Conservation (phyloP, 1,140 invertebrate genomes). For the Pogonus chalceus region DNA sequence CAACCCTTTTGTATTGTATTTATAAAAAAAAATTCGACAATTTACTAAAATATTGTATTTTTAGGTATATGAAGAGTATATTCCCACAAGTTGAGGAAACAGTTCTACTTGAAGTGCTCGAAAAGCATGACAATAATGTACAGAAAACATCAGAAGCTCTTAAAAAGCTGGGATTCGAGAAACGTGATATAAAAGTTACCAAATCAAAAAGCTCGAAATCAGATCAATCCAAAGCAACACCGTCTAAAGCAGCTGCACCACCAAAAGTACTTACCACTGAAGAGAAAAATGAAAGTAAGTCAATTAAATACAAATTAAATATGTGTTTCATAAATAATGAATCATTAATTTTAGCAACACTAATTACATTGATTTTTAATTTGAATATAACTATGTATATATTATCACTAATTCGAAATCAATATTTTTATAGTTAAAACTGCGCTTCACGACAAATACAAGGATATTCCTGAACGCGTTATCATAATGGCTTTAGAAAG, state of each 20-base stretch:
- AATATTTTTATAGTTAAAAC: slow-evolving; percentile 55
- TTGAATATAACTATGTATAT: neutral
- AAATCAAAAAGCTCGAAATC: slow-evolving; percentile 34
- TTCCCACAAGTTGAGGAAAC: slow-evolving; percentile 87
- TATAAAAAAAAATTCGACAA: neutral
- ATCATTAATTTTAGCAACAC: no score
- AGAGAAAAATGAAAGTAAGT: slow-evolving; percentile 64
- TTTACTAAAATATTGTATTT: slow-evolving; percentile 16
- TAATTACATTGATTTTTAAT: no score
- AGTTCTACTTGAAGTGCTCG: slow-evolving; percentile 71
- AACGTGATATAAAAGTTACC: slow-evolving; percentile 50
- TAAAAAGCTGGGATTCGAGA: slow-evolving; percentile 67
- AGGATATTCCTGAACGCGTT: slow-evolving; percentile 63
- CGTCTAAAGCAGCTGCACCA: slow-evolving; percentile 37
- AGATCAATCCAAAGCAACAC: slow-evolving; percentile 30
- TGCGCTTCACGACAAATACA: slow-evolving; percentile 62
- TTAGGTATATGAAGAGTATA: slow-evolving; percentile 80
- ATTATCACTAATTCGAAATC: no score
- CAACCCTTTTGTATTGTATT: no score
- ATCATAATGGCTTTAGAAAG: slow-evolving; percentile 78
- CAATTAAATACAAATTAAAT: neutral
- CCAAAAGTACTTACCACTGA: slow-evolving; percentile 56
- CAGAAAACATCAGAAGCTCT: slow-evolving; percentile 73
- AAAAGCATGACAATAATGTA: slow-evolving; percentile 79
- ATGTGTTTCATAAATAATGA: neutral